A percentile compares a stretch with the other conserved stretches of the same genome.
These are phyloP conservation scores for Sebastes flavidus DNA, from an alignment of 2,797 vertebrate species.

Conservation along the genomic window DNA sequence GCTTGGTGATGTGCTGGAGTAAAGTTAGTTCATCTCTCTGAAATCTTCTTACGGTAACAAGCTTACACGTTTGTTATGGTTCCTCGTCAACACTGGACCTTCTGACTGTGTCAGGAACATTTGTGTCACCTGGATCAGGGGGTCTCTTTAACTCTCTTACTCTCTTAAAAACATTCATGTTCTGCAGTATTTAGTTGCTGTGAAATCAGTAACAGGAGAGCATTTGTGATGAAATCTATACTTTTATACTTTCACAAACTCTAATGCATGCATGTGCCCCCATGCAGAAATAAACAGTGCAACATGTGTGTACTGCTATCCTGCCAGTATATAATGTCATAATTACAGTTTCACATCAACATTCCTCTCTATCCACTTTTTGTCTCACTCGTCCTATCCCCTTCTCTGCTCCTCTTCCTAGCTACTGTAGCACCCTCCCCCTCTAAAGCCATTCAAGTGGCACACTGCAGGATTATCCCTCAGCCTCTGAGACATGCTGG, in stretches of 20 bases:
- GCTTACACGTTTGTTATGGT: slow-evolving; percentile 75
- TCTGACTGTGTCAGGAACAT: slow-evolving; percentile 1
- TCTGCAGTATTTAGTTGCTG: neutral
- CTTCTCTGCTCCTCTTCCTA: slow-evolving; percentile 50
- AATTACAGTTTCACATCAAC: slow-evolving; percentile 3
- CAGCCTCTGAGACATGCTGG: slow-evolving; percentile 74
- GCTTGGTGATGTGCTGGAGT: slow-evolving; percentile 51
- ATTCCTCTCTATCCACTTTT: slow-evolving; percentile 5
- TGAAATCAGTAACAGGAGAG: neutral
- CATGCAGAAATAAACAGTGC: neutral
- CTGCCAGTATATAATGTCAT: neutral
- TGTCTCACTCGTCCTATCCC: slow-evolving; percentile 46
- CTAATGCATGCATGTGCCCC: neutral
- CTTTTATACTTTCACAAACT: neutral
- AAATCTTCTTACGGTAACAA: slow-evolving; percentile 84
- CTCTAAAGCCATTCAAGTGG: slow-evolving; percentile 82
- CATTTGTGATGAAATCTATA: neutral
- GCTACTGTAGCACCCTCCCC: slow-evolving; percentile 52
- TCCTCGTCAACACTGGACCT: slow-evolving; percentile 37
- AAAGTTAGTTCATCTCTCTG: slow-evolving; percentile 78
- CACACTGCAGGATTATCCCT: slow-evolving; percentile 84
- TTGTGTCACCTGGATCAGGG: slow-evolving; percentile 10
- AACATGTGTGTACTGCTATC: neutral
- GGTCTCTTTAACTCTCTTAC: slow-evolving; percentile 12
- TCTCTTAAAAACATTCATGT: slow-evolving; percentile 3